A percentile compares a stretch with the other conserved stretches of the same genome.
These are phyloP conservation scores for Paracentrotus lividus DNA, from an alignment of 53 echinoderm and acorn worm genomes.

Conservation along the genomic window DNA sequence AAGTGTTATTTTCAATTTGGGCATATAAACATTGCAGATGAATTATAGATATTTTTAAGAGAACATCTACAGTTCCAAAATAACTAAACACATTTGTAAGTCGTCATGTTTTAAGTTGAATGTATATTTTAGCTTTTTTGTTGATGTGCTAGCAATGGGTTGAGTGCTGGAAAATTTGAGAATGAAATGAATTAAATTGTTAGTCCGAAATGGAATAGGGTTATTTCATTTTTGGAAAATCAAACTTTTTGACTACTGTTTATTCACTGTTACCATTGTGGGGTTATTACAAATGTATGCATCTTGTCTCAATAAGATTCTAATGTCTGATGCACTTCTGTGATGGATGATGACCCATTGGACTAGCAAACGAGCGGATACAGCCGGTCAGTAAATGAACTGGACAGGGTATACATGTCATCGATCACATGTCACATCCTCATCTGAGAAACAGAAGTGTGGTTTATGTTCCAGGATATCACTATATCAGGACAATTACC, in stretches of 20 bases:
- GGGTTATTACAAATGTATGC: background rate
- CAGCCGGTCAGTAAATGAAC: background rate
- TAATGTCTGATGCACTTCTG: background rate
- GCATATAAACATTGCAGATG: background rate
- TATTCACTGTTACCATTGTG: background rate
- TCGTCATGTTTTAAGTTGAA: too few relatives aligned
- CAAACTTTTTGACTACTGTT: too few relatives aligned
- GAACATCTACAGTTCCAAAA: background rate
- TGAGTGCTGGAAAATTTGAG: too few relatives aligned
- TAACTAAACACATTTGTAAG: too few relatives aligned
- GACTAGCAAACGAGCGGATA: conserved; percentile 2
- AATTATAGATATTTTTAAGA: background rate
- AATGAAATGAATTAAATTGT: too few relatives aligned
- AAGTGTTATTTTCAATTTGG: background rate
- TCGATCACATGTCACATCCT: background rate
- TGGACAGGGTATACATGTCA: background rate
- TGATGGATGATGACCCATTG: conserved; percentile 20
- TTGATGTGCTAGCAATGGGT: too few relatives aligned
- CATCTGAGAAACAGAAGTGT: background rate
- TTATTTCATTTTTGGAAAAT: too few relatives aligned
- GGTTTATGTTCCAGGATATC: too few relatives aligned
- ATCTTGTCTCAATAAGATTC: background rate
- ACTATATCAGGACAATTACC: too few relatives aligned
- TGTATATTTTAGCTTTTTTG: too few relatives aligned
- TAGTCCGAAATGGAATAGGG: too few relatives aligned